Percentiles rank a stretch among this genome's conserved stretches.
phyloP scores from a whole-genome alignment of 2,113 vertebrate genomes.

The Ptilonorhynchus violaceus region DNA sequence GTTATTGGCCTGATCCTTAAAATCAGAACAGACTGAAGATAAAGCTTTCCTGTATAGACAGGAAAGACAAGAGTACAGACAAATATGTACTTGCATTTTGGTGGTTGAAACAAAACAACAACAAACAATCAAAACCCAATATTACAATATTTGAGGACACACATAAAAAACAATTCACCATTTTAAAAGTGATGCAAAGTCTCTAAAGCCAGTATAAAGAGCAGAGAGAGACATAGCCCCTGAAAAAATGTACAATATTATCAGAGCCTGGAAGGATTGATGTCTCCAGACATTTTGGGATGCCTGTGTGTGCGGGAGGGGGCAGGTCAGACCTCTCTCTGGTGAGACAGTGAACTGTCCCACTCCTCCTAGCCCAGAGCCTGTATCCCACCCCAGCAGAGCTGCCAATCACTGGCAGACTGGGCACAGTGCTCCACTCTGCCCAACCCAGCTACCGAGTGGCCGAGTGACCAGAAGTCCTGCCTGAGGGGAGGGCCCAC shows the following conservation, averaged over 20 bases:
- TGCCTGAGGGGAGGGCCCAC: background rate
- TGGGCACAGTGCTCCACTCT: background rate
- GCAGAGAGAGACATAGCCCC: background rate
- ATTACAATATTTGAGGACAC: background rate
- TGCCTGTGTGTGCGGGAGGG: background rate
- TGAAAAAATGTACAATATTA: fast-evolving
- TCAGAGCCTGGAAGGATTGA: background rate
- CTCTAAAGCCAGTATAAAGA: background rate
- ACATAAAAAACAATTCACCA: background rate
- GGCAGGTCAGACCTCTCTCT: background rate
- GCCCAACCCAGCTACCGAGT: background rate
- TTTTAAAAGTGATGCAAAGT: background rate
- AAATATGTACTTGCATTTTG: background rate
- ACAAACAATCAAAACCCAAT: background rate
- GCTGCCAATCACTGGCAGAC: background rate
- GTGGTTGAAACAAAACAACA: background rate
- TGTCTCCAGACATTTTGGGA: background rate
- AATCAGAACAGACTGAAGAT: background rate
- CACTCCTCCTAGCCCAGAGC: too few relatives aligned
- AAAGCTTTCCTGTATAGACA: background rate
- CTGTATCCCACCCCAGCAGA: background rate
- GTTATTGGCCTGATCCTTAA: background rate
- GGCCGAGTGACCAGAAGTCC: background rate
- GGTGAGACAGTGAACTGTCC: background rate
- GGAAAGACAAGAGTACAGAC: background rate